Conservation (phyloP, 2,888 invertebrate species). For the Panzeria rudis region DNA sequence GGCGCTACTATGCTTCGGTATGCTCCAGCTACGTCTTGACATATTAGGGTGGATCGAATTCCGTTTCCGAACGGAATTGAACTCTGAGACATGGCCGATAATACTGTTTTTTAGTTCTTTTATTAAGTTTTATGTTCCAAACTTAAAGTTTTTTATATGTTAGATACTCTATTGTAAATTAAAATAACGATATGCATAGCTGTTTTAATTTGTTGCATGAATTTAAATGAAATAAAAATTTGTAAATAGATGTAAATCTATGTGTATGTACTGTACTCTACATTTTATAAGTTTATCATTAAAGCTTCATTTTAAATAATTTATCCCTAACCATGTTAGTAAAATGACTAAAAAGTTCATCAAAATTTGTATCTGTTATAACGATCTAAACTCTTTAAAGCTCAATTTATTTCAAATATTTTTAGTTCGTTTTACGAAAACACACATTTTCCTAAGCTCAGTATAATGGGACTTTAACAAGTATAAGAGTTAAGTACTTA, state of each 20-base stretch:
- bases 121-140: too few species aligned
- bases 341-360: not conserved
- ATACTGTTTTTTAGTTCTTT: too few species aligned
- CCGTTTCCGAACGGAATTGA: too few species aligned
- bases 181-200: too few species aligned
- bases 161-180: too few species aligned
- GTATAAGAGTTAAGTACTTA: not conserved
- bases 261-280: slow-evolving; percentile 71
- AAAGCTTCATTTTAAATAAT: slow-evolving; percentile 7
- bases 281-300: slow-evolving; percentile 46
- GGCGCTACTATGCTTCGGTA: too few species aligned
- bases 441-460: not conserved
- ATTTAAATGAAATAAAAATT: slow-evolving; percentile 17
- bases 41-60: too few species aligned
- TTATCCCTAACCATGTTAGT: not conserved
- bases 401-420: not conserved
- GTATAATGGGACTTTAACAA: not conserved
- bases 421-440: not conserved
- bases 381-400: too few species aligned
- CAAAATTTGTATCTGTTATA: not conserved
- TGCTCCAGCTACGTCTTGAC: too few species aligned
- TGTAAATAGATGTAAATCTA: slow-evolving; percentile 61
- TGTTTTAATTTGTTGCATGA: slow-evolving; percentile 60
- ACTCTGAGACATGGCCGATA: too few species aligned
- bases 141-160: too few species aligned